These are phyloP conservation scores for Lagenorhynchus albirostris DNA, from an alignment of 2,113 vertebrate genomes.

Conservation along the genomic window DNA sequence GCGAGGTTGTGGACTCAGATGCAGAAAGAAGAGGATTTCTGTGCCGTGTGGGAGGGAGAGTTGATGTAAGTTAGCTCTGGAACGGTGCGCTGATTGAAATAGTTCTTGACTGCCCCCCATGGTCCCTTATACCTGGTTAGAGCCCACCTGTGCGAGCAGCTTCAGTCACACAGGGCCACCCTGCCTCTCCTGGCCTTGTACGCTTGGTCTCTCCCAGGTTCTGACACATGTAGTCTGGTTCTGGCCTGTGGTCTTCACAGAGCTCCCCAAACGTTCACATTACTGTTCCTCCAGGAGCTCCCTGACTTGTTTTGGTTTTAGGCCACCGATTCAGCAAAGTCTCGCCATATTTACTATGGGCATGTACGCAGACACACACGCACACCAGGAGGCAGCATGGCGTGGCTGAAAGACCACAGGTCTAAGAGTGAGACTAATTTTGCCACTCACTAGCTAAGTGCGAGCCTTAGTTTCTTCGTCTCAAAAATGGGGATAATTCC, in stretches of 20 bases:
- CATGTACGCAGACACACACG: accelerated
- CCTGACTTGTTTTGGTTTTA: neutral
- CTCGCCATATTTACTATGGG: accelerated
- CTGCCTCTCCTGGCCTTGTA: neutral
- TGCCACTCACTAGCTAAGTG: neutral
- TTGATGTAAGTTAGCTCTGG: neutral
- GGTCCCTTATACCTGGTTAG: neutral
- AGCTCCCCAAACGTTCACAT: neutral
- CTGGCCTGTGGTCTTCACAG: neutral
- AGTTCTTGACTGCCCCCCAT: neutral
- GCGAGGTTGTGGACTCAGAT: neutral
- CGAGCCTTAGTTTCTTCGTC: neutral
- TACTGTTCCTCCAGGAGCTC: neutral
- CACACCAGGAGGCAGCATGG: neutral
- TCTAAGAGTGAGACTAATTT: neutral
- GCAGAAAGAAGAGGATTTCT: neutral
- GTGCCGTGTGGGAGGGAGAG: neutral
- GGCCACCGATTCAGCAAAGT: neutral
- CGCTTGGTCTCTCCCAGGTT: neutral
- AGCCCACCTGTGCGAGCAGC: accelerated
- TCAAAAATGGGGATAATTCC: neutral
- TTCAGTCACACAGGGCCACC: too few species aligned
- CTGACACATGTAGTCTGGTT: neutral
- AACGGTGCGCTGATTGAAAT: neutral
- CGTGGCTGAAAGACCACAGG: neutral